These are phyloP conservation scores for Pteruthius melanotis DNA, from an alignment of 2,113 vertebrate genomes.

Conservation along the genomic window DNA sequence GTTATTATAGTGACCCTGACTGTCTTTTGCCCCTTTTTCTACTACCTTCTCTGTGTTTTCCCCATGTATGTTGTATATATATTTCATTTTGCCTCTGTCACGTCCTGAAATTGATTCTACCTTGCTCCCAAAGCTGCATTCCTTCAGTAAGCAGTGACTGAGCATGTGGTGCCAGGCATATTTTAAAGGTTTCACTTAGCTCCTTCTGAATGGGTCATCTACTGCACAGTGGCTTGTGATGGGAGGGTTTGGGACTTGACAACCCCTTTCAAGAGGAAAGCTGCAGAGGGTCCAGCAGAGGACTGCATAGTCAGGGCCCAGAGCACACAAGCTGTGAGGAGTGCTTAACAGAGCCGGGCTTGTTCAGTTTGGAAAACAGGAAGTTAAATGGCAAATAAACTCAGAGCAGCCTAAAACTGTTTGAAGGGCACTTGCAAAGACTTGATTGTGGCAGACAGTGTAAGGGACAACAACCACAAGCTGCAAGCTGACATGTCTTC, in stretches of 20 bases:
- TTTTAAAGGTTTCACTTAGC: background rate
- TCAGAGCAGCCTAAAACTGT: background rate
- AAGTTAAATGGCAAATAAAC: background rate
- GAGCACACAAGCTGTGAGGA: background rate
- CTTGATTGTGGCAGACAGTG: background rate
- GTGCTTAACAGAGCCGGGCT: background rate
- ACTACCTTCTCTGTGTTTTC: background rate
- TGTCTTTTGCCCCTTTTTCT: background rate
- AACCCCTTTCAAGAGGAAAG: background rate
- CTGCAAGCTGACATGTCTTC: background rate
- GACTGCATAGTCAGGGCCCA: too few relatives aligned
- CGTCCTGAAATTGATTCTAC: background rate
- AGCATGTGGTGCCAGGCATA: fast-evolving
- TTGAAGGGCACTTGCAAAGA: background rate
- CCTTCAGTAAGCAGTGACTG: background rate
- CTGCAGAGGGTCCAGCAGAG: background rate
- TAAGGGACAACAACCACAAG: fast-evolving
- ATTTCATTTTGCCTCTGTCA: background rate
- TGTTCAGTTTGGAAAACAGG: background rate
- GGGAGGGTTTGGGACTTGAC: background rate
- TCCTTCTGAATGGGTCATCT: background rate
- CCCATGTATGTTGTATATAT: background rate
- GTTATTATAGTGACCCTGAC: background rate
- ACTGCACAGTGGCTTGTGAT: background rate
- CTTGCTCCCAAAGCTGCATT: background rate